Percentiles rank a stretch among this genome's conserved stretches.
Evolutionary conservation across 2,888 invertebrate genomes (phyloP).

Genomic region (Drosophila mulleri): DNA sequence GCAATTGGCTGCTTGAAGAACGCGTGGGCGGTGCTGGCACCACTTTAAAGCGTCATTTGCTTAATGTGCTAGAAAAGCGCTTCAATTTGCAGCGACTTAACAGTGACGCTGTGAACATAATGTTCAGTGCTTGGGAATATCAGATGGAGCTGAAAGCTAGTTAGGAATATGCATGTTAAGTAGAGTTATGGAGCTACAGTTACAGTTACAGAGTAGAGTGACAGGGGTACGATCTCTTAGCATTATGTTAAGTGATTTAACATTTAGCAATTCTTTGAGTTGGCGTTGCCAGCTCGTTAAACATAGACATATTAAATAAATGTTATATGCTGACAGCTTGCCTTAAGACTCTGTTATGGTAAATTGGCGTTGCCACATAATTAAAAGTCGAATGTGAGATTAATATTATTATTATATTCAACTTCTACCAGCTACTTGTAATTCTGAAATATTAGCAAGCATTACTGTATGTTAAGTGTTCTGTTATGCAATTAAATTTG

Average conservation of each 20-base stretch:
- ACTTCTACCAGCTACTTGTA: too few relatives aligned
- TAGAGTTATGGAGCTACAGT: not conserved
- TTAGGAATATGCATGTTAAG: not conserved
- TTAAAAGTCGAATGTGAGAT: too few relatives aligned
- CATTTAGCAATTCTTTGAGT: not conserved
- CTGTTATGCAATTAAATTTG: too few relatives aligned
- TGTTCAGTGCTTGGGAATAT: not conserved
- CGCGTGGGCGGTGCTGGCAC: not conserved
- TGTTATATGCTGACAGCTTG: too few relatives aligned
- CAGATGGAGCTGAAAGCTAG: not conserved
- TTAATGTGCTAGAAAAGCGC: slow-evolving; percentile 35
- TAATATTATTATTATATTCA: too few relatives aligned
- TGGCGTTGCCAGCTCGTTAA: not conserved
- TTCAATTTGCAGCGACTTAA: slow-evolving; percentile 4
- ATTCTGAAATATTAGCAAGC: too few relatives aligned
- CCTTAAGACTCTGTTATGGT: too few relatives aligned
- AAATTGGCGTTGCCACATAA: too few relatives aligned
- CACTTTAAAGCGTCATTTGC: slow-evolving; percentile 39
- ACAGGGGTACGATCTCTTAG: too few relatives aligned
- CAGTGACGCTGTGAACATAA: not conserved
- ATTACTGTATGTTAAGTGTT: too few relatives aligned
- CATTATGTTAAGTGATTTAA: not conserved
- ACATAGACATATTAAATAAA: not conserved
- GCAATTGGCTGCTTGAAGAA: not conserved
- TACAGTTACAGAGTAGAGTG: not conserved